These are phyloP conservation scores for Aurelia aurita complex sp. Pacific DNA, from an alignment of 30 jellyfish, hydroid and myxozoan genomes.

Conservation along the genomic window DNA sequence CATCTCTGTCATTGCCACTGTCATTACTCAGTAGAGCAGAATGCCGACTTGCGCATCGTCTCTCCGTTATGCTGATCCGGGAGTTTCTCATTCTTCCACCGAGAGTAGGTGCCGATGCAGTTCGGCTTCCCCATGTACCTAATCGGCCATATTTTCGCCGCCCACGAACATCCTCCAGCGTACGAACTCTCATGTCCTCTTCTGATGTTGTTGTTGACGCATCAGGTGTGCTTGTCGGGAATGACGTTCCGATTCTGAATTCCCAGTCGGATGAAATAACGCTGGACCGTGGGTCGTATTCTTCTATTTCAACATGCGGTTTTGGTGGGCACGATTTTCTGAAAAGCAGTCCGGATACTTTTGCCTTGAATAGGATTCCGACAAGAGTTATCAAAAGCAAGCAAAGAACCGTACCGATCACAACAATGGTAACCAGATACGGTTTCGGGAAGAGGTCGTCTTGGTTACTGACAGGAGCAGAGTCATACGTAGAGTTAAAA, in stretches of 20 bases:
- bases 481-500: constrained; percentile 19
- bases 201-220: constrained; percentile 94
- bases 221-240: constrained; percentile 99
- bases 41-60: constrained; percentile 69
- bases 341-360: constrained; percentile 68
- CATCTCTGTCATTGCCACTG: constrained; percentile 31
- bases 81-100: constrained; percentile 86
- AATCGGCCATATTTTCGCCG: constrained; percentile 79
- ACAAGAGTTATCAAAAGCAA: constrained; percentile 81
- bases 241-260: constrained; percentile 81
- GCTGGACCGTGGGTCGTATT: constrained; percentile 93
- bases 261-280: constrained; percentile 99
- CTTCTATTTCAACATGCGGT: constrained; percentile 97
- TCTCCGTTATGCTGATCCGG: constrained; percentile 63
- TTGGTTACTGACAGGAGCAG: constrained; percentile 59
- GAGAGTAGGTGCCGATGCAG: constrained; percentile 99
- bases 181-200: constrained; percentile 93
- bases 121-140: constrained; percentile 96
- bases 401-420: constrained; percentile 89
- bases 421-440: constrained; percentile 87
- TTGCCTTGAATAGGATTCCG: constrained; percentile 78
- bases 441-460: constrained; percentile 94
- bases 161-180: constrained; percentile 87
- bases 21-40: constrained; percentile 58
- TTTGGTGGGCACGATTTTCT: constrained; percentile 86